These are phyloP conservation scores for Perccottus glenii DNA, from an alignment of 2,113 vertebrate genomes.

Conservation along the genomic window DNA sequence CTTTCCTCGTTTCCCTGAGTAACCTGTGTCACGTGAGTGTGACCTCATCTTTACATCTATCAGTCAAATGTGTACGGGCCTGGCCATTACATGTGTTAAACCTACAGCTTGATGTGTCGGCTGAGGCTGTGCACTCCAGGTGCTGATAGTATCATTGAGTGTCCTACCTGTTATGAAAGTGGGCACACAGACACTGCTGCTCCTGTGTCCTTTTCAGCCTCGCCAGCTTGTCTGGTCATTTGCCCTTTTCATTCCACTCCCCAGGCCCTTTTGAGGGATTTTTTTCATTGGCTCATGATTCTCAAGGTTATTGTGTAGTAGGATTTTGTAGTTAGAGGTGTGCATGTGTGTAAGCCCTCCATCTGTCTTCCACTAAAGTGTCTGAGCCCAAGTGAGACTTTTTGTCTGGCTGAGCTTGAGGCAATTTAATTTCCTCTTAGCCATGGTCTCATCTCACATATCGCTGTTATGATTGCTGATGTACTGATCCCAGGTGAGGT, in stretches of 20 bases:
- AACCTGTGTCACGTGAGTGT: conserved; percentile 48
- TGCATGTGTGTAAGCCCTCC: conserved; percentile 40
- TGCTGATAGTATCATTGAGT: conserved; percentile 37
- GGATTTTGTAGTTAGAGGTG: conserved; percentile 29
- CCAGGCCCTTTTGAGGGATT: conserved; percentile 42
- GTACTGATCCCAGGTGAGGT: conserved; percentile 44
- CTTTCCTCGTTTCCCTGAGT: conserved; percentile 31
- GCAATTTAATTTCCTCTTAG: conserved; percentile 73
- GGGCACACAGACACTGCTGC: conserved; percentile 17
- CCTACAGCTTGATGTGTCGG: conserved; percentile 15
- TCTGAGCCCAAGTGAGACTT: conserved; percentile 33
- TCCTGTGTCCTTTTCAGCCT: conserved; percentile 42
- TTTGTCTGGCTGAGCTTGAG: conserved; percentile 51
- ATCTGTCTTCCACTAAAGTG: conserved; percentile 43
- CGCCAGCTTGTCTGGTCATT: conserved; percentile 53
- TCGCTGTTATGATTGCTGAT: conserved; percentile 61
- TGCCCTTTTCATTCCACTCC: conserved; percentile 61
- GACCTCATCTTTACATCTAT: conserved; percentile 49
- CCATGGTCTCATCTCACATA: conserved; percentile 41
- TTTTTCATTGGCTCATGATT: conserved; percentile 38
- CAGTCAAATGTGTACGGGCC: conserved; percentile 9
- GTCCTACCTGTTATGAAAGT: conserved; percentile 53
- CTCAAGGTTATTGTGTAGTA: conserved; percentile 55
- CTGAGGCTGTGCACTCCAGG: conserved; percentile 20
- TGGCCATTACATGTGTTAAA: conserved; percentile 9